These are phyloP conservation scores for Haemorhous mexicanus DNA, from an alignment of 2,113 vertebrate species.

Conservation along the genomic window DNA sequence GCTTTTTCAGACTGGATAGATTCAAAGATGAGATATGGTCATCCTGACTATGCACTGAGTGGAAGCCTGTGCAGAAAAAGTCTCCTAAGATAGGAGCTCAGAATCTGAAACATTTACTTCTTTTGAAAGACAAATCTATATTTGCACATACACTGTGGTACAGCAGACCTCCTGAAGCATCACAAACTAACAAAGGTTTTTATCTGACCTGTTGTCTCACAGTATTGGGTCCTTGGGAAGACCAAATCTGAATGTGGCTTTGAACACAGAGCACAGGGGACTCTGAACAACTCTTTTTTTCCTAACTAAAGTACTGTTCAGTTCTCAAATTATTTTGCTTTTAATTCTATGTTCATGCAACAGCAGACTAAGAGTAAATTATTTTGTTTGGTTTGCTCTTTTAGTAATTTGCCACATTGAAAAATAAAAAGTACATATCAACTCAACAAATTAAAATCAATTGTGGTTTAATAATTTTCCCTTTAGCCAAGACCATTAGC, in stretches of 20 bases:
- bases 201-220: neutral
- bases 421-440: slow-evolving; percentile 35
- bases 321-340: slow-evolving; percentile 49
- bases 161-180: neutral
- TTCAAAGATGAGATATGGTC: neutral
- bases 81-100: neutral
- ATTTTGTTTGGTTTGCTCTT: slow-evolving; percentile 57
- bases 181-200: neutral
- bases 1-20: neutral
- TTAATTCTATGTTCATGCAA: slow-evolving; percentile 41
- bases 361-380: slow-evolving; percentile 56
- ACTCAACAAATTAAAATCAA: slow-evolving; percentile 63
- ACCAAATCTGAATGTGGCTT: neutral
- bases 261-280: neutral
- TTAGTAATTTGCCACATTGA: slow-evolving; percentile 54
- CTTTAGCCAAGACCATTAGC: slow-evolving; percentile 61
- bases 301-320: slow-evolving; percentile 16
- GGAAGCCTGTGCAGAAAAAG: neutral
- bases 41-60: neutral
- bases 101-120: neutral
- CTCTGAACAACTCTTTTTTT: neutral
- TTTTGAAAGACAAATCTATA: neutral
- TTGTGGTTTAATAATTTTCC: slow-evolving; percentile 66
- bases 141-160: neutral
- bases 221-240: neutral